These are phyloP conservation scores for Corythucha ciliata DNA, from an alignment of 2,888 invertebrate species.

Conservation along the genomic window DNA sequence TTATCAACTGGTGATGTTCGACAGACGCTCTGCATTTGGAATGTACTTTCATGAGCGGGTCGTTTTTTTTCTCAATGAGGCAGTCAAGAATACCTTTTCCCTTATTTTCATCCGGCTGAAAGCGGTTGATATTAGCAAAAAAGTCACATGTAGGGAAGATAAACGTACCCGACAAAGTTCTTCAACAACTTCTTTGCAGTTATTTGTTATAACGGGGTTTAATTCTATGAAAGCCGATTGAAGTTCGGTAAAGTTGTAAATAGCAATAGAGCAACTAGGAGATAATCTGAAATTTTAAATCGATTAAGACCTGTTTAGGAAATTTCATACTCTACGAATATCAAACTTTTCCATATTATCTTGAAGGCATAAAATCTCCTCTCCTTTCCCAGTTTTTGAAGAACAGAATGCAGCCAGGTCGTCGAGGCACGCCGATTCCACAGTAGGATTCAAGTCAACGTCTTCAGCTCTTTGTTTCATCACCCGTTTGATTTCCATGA, in stretches of 20 bases:
- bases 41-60: slow-evolving; percentile 66
- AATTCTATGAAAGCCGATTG: slow-evolving; percentile 80
- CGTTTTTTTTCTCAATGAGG: slow-evolving; percentile 82
- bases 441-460: slow-evolving; percentile 87
- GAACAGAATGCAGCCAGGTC: slow-evolving; percentile 77
- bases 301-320: not conserved
- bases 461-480: slow-evolving; percentile 88
- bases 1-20: slow-evolving; percentile 93
- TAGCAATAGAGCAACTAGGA: slow-evolving; percentile 59
- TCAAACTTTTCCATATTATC: slow-evolving; percentile 56
- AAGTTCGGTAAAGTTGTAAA: slow-evolving; percentile 77
- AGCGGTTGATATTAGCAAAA: not conserved
- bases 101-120: slow-evolving; percentile 22
- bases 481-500: slow-evolving; percentile 75
- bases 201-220: slow-evolving; percentile 78
- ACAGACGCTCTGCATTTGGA: slow-evolving; percentile 83
- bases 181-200: slow-evolving; percentile 71
- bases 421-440: slow-evolving; percentile 80
- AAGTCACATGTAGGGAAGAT: not conserved
- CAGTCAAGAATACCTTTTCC: slow-evolving; percentile 77
- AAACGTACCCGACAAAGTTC: slow-evolving; percentile 54
- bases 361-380: slow-evolving; percentile 89
- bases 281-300: slow-evolving; percentile 44
- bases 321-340: not conserved
- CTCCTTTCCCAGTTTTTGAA: slow-evolving; percentile 71